Evolutionary conservation across 30 jellyfish, hydroid and myxozoan genomes (phyloP), one percentile per base, ranked within the genome.

Genomic region (Phacellophora camtschatica): DNA sequence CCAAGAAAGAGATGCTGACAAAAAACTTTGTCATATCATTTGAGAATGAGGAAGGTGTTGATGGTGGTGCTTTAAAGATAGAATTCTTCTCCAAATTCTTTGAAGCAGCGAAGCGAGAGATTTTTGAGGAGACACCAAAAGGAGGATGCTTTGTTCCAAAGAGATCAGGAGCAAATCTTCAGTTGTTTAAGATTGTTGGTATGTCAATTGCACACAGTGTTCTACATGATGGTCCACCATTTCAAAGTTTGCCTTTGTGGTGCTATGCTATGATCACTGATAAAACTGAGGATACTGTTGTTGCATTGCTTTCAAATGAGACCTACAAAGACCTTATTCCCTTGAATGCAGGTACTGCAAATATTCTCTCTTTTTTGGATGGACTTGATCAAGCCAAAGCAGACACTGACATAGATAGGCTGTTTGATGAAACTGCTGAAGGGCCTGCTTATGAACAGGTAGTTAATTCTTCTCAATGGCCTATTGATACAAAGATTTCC

Each of bases 401-500:
- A 13, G 51, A 77, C 31, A 71, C 25, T 11, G 89, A 77, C 25
- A 77, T 77, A 11, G 49, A 77, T 22, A 59, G 20, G 13, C 3
- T 77, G 12, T 77, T 77, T 36, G 89, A 56, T 61, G 1, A 29
- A 19, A 16, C 70, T 20, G 70, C 68, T 20, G 89, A 77, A 56
- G 89, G 89, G 15, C 89, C 89, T 33, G 89, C 89, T 13, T 77
- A 27, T 77, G 89, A 77, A 42, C 89, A 77, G 54, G 20, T 77
- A 1, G 67, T 77, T 1, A 58, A 77, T 27, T 43, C 81, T 1
- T 56, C 89, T 2, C 89, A 77, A 59, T 77, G 89, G 83, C 67
- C 71, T 20, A 20, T 57, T 3, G 55, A 46, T 19, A 28, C 32
- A 18, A 27, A 24, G 25, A 51, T 77, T 31, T 4, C 64, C 23